A percentile compares a stretch with the other conserved stretches of the same genome.
Evolutionary conservation across 2,797 vertebrate species (phyloP).

Genomic region (Sebastes hubbsi): DNA sequence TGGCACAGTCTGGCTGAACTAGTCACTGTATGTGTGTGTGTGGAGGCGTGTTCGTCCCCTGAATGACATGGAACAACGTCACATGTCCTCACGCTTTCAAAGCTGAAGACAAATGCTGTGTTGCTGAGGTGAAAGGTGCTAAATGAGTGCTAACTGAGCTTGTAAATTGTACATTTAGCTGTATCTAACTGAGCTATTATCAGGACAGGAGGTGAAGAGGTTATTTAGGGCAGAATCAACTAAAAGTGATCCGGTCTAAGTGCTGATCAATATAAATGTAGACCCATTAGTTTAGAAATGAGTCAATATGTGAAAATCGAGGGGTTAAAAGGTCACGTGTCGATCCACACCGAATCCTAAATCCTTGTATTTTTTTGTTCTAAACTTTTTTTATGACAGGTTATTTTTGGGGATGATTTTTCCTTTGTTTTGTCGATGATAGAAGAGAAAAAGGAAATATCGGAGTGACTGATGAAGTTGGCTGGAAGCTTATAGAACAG

Average conservation of each 20-base stretch:
- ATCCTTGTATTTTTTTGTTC: not conserved
- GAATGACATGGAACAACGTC: not conserved
- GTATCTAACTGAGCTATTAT: not conserved
- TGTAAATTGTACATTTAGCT: not conserved
- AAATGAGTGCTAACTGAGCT: not conserved
- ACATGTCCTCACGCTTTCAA: not conserved
- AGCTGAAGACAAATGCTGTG: not conserved
- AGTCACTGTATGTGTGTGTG: conserved; percentile 1
- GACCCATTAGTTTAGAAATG: not conserved
- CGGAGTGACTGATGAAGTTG: not conserved
- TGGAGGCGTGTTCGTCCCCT: not conserved
- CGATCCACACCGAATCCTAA: not conserved
- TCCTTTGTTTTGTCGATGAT: not conserved
- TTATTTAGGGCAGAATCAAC: not conserved
- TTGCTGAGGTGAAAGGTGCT: not conserved
- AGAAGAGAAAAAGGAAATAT: not conserved
- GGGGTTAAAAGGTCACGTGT: not conserved
- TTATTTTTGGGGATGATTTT: not conserved
- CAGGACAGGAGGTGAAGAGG: not conserved
- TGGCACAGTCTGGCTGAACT: not conserved
- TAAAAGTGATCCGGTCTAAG: not conserved
- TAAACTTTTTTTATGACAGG: not conserved
- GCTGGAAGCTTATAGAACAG: no score
- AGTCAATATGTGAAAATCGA: not conserved
- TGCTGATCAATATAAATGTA: not conserved